These are phyloP conservation scores for Clytia hemisphaerica DNA, from an alignment of 30 jellyfish, hydroid and myxozoan genomes.

Conservation along the genomic window DNA sequence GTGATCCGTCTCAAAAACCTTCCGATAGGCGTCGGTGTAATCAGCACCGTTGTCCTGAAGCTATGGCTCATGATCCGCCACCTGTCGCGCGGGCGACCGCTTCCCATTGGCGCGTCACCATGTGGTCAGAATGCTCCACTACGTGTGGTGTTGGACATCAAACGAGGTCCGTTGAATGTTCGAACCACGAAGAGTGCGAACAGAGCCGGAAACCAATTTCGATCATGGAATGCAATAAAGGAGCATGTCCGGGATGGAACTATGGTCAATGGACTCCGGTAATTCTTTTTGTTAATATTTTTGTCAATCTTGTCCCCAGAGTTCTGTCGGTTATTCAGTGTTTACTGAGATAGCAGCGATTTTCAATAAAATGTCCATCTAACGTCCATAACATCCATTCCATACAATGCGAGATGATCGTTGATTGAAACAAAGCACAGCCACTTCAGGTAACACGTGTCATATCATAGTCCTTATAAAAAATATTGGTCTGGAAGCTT, in stretches of 20 bases:
- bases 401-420: too few relatives aligned
- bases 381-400: too few relatives aligned
- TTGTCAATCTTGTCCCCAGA: too few relatives aligned
- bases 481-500: too few relatives aligned
- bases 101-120: conserved; percentile 51
- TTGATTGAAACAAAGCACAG: too few relatives aligned
- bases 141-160: conserved; percentile 75
- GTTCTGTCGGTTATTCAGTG: too few relatives aligned
- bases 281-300: background rate
- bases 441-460: too few relatives aligned
- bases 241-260: conserved; percentile 92
- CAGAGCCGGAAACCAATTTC: conserved; percentile 35
- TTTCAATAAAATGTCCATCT: too few relatives aligned
- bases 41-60: conserved; percentile 26
- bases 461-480: too few relatives aligned
- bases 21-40: conserved; percentile 64
- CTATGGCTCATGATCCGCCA: background rate
- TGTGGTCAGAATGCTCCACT: conserved; percentile 79
- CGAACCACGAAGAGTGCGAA: conserved; percentile 34
- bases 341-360: too few relatives aligned
- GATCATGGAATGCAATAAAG: conserved; percentile 36
- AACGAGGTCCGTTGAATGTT: conserved; percentile 44
- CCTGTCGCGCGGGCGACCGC: background rate
- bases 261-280: conserved; percentile 89
- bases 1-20: conserved; percentile 43